These are phyloP conservation scores for Dipus sagitta DNA, from an alignment of 2,797 vertebrate species.

Conservation along the genomic window DNA sequence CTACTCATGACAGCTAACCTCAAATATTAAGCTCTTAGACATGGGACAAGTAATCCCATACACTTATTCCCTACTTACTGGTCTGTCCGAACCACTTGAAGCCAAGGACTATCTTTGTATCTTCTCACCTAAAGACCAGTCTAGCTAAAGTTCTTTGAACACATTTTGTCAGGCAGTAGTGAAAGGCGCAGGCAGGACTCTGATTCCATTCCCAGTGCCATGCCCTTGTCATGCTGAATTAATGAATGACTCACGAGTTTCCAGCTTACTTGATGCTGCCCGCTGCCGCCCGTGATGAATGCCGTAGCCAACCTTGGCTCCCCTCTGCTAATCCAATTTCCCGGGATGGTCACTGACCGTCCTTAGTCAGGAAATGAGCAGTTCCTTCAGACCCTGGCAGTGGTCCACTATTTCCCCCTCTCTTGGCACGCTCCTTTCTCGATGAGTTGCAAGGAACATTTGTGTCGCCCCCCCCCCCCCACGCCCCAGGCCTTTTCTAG, in stretches of 20 bases:
- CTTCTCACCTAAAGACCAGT: background rate
- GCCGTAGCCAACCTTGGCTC: background rate
- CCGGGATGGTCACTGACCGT: conserved; percentile 36
- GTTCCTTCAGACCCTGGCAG: background rate
- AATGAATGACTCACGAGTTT: conserved; percentile 54
- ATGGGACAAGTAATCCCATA: background rate
- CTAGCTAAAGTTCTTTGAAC: background rate
- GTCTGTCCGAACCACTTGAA: background rate
- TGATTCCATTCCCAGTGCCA: conserved; percentile 18
- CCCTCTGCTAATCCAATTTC: conserved; percentile 38
- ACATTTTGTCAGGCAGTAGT: background rate
- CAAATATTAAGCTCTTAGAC: background rate
- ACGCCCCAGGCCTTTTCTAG: no score
- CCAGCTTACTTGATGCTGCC: conserved; percentile 23
- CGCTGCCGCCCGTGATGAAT: conserved; percentile 16
- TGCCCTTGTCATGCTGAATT: conserved; percentile 7
- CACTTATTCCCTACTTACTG: conserved; percentile 8
- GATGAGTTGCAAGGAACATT: background rate
- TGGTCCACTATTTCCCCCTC: background rate
- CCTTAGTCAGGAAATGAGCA: conserved; percentile 5
- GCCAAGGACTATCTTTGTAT: background rate
- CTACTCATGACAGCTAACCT: background rate
- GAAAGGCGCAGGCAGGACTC: background rate
- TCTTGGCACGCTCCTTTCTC: background rate
- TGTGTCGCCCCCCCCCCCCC: no score